These are phyloP conservation scores for Macaca nemestrina DNA, from an alignment of 2,113 vertebrate genomes.

Conservation along the genomic window DNA sequence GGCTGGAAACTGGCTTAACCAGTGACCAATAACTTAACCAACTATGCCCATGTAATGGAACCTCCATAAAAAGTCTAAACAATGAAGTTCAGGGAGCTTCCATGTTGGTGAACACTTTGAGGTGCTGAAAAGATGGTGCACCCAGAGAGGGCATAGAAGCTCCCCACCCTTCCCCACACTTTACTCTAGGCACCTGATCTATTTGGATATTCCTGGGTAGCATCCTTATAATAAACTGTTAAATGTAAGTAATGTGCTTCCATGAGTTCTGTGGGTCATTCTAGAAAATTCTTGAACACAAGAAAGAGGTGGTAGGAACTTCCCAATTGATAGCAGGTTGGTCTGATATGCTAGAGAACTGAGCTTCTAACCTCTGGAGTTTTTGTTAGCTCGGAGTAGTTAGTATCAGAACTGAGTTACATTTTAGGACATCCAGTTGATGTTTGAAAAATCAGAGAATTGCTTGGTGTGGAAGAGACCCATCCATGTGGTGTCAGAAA, in stretches of 20 bases:
- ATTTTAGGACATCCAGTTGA: background rate
- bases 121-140: background rate
- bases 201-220: background rate
- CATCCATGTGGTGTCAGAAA: background rate
- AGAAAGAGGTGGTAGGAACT: background rate
- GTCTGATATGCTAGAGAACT: background rate
- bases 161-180: no score
- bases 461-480: background rate
- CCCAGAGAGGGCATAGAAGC: background rate
- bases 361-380: background rate
- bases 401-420: background rate
- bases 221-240: background rate
- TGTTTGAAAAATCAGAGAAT: background rate
- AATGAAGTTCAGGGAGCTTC: background rate
- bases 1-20: background rate
- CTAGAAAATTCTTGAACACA: background rate
- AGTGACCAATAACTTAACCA: background rate
- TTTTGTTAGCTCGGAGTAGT: no score
- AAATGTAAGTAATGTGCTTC: background rate
- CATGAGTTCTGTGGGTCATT: background rate
- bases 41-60: background rate
- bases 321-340: background rate
- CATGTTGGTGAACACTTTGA: background rate
- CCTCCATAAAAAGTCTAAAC: background rate
- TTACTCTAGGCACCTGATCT: accelerated